A percentile compares a stretch with the other conserved stretches of the same genome.
phyloP scores from a whole-genome alignment of 2,797 vertebrate genomes.

The Phrynocephalus vlangalii region DNA sequence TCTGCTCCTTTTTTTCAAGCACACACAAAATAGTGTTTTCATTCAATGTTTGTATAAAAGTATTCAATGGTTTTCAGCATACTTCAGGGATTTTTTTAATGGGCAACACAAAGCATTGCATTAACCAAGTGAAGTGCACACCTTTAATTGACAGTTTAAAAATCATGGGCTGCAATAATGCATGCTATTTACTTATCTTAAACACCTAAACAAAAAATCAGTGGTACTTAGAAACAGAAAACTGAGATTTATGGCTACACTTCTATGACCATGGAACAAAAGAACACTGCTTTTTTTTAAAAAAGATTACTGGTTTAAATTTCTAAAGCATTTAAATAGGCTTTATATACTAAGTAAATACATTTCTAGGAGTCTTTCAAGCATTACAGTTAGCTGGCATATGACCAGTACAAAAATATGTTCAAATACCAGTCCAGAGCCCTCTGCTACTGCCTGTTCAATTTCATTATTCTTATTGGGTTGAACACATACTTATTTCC shows the following conservation, averaged over 20 bases:
- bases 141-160: not conserved
- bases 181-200: not conserved
- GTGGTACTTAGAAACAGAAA: not conserved
- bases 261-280: slow-evolving; percentile 12
- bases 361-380: slow-evolving; percentile 50
- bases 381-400: slow-evolving; percentile 49
- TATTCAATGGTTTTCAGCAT: not conserved
- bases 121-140: not conserved
- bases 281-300: slow-evolving; percentile 20
- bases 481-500: not conserved
- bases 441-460: slow-evolving; percentile 29
- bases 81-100: not conserved
- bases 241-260: not conserved
- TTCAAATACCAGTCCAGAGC: slow-evolving; percentile 42
- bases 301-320: slow-evolving; percentile 6
- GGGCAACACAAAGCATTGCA: not conserved
- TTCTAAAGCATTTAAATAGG: slow-evolving; percentile 44
- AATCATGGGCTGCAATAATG: not conserved
- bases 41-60: not conserved
- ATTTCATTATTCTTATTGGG: not conserved
- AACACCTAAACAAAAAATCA: not conserved
- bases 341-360: not conserved
- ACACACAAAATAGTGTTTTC: not conserved
- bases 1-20: not conserved
- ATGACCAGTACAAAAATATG: slow-evolving; percentile 51